phyloP scores from a whole-genome alignment of 2,888 invertebrate genomes.

The Corythucha ciliata region DNA sequence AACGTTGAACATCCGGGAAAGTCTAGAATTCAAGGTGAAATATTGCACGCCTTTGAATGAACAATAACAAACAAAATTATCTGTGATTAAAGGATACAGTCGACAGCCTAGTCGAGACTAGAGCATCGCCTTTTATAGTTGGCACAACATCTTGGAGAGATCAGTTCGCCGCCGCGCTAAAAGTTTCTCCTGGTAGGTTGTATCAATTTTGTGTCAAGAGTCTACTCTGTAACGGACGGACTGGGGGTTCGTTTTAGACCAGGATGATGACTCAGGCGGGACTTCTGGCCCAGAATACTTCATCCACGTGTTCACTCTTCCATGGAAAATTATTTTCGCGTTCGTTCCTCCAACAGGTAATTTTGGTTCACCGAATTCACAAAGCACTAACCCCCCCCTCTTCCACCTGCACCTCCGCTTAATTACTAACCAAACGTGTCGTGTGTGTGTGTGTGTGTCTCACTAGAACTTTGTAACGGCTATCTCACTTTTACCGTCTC shows the following conservation, averaged over 20 bases:
- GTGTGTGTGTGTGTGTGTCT: constrained; percentile 18
- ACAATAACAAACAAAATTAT: constrained; percentile 2
- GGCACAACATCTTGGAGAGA: constrained; percentile 96
- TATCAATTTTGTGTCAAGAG: too few species aligned
- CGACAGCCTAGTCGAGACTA: constrained; percentile 94
- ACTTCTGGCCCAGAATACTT: constrained; percentile 88
- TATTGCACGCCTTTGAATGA: not conserved
- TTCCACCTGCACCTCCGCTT: too few species aligned
- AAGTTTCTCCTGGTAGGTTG: constrained; percentile 80
- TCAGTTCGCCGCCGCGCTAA: constrained; percentile 93
- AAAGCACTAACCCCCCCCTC: too few species aligned
- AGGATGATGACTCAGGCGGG: constrained; percentile 54
- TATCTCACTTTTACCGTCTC: constrained; percentile 92
- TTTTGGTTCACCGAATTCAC: too few species aligned
- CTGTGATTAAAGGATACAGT: constrained; percentile 74
- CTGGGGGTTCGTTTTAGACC: too few species aligned
- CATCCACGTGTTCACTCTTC: constrained; percentile 89
- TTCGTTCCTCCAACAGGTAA: constrained; percentile 95
- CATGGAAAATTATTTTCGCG: constrained; percentile 97
- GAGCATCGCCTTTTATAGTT: constrained; percentile 81
- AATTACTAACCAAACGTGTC: too few species aligned
- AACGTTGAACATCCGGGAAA: constrained; percentile 88
- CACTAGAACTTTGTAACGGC: constrained; percentile 78
- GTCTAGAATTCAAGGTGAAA: constrained; percentile 94
- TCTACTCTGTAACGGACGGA: too few species aligned